Evolutionary conservation across 2,797 vertebrate species (phyloP), one percentile per base, ranked within the genome.

Genomic region (Gallinago stenura): DNA sequence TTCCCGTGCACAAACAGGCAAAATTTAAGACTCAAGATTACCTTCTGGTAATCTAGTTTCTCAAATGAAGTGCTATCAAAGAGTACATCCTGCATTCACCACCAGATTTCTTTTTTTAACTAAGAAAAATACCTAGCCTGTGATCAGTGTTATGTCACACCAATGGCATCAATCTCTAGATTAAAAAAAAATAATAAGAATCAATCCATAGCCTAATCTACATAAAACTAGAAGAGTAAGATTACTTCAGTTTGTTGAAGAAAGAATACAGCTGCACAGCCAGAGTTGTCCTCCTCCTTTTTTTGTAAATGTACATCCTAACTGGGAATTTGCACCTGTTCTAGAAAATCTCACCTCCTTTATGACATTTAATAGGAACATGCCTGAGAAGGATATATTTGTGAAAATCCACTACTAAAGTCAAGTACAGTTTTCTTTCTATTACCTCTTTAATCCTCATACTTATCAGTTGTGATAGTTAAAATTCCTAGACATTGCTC

Each of bases 271-370:
- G 4, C 25, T 88, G n/a, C 48, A 86, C 12, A 48, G n/a, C 2
- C n/a, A 68, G 30, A 51, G 22, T 2, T 75, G 18, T 48, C 72
- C 25, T 41, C 35, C 24, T 66, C 30, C 70, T 60, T 65, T 65
- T 43, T 60, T n/a, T 57, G 9, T 24, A 33, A 21, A 56, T 0
- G 0, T 10, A 30, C 1, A 37, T 7, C 9, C 15, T 39, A 39
- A 57, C 45, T 33, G 18, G 30, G 50, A 82, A 79, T 84, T 79
- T 76, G 11, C 65, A 72, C 31, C 19, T 31, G 7, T 41, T 12
- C 39, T 14, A 15, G 45, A 90, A 87, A 93, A 89, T 3, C 21
- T 56, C 51, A 10, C 3, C 53, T 80, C 75, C 24, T 57, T 37
- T 31, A 39, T 17, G 12, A 57, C 18, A 57, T 24, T 25, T 83